A percentile compares a stretch with the other conserved stretches of the same genome.
Conservation (phyloP, 2,888 invertebrate genomes). For the Xestia ashworthii region DNA sequence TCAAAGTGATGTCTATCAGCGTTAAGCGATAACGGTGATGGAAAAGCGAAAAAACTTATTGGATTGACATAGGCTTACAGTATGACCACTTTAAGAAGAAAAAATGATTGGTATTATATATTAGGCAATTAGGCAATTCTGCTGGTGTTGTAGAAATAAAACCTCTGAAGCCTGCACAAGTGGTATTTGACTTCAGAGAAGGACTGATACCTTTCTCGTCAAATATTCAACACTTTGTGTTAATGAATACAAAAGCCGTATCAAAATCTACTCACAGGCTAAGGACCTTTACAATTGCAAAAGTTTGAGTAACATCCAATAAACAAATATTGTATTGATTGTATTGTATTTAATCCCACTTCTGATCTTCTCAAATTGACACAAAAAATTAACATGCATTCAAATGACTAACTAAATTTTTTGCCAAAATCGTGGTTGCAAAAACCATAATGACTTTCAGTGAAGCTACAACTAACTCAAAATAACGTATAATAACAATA, state of each 20-base stretch:
- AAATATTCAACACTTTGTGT: neutral
- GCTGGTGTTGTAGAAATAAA: neutral
- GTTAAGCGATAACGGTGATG: neutral
- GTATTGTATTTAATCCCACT: neutral
- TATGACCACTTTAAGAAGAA: neutral
- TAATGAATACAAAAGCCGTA: neutral
- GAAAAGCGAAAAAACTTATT: neutral
- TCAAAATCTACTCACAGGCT: neutral
- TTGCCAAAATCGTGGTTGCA: neutral
- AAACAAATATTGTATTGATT: neutral
- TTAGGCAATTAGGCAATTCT: neutral
- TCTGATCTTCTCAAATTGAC: neutral
- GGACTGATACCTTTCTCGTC: neutral
- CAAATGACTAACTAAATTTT: neutral
- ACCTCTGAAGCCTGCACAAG: neutral
- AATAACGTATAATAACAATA: constrained; percentile 26
- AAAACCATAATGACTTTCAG: constrained; percentile 7
- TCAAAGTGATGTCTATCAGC: neutral
- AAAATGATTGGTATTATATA: no score
- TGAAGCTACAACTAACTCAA: constrained; percentile 30
- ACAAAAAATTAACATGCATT: neutral
- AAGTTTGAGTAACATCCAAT: neutral
- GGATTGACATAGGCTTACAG: neutral
- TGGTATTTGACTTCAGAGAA: neutral
- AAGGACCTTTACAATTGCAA: neutral